Base-by-base conservation (phyloP, 2,113 vertebrate species). In the Tachysurus fulvidraco region DNA sequence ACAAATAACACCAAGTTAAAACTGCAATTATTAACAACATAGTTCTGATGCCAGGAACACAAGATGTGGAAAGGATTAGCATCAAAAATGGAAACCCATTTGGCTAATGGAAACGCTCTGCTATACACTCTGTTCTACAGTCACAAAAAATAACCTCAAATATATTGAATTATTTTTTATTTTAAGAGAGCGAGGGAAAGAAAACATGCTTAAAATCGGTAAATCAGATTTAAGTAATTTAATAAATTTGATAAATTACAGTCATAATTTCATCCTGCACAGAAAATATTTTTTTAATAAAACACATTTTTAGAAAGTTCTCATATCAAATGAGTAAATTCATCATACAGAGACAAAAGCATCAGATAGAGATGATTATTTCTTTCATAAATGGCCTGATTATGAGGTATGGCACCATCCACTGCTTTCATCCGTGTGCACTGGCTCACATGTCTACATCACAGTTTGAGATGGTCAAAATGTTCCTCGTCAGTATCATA, bases 211-310 rank as follows among this genome's bases (percentile, higher is more conserved):
- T 50, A n/a, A 52, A 77, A 87, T 25, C 13, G 30, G 44, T 65
- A 81, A 88, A 57, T 28, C 85, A 86, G 28, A 85, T 92, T 91
- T 86, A 90, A 89, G 89, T 90, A 55, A 88, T 94, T 95, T 95
- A 93, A 93, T 94, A 93, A 92, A 93, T 93, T 94, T 93, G 88
- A 93, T 94, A 93, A 94, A 93, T 94, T 93, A 93, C 93, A 94
- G 86, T 91, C 90, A 92, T 93, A 92, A 92, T 89, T 90, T 90
- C 91, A 93, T 92, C 90, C n/a, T 87, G 93, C 92, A 93, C 92
- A 93, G 83, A 94, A 93, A 95, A 93, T 94, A 94, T 60, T 65
- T 83, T 73, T 87, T 91, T 88, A 77, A 91, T 91, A 86, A 93
- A 94, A 92, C 91, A 82, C 80, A 91, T 91, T 89, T 89, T 84